These are phyloP conservation scores for Chloropsis cyanopogon DNA, from an alignment of 2,113 vertebrate species.

Conservation along the genomic window DNA sequence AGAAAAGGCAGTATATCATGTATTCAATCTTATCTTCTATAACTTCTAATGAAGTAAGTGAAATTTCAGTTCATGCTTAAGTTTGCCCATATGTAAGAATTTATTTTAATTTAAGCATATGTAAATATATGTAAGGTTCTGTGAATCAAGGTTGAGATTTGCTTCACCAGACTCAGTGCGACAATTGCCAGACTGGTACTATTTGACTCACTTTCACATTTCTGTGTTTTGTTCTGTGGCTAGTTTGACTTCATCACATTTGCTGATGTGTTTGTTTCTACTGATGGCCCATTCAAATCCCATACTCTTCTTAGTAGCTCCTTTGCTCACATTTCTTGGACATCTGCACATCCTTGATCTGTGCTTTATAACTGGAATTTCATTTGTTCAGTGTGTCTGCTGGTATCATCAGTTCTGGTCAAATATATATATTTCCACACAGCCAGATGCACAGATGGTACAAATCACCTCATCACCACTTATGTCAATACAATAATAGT, in stretches of 20 bases:
- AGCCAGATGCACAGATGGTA: conserved; percentile 8
- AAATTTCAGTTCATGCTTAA: neutral
- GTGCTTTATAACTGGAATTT: neutral
- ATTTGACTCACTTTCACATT: neutral
- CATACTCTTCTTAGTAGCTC: neutral
- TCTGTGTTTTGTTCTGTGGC: neutral
- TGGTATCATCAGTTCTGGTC: conserved; percentile 18
- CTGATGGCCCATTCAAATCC: neutral
- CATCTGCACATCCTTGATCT: neutral
- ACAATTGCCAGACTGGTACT: neutral
- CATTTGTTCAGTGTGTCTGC: conserved; percentile 2
- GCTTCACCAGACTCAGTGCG: neutral
- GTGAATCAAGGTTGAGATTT: neutral
- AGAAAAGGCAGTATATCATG: neutral
- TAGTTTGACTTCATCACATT: neutral
- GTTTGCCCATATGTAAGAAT: neutral
- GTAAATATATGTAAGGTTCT: neutral
- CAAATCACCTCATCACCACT: conserved; percentile 28
- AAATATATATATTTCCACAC: neutral
- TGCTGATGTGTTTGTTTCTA: neutral
- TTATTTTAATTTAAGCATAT: neutral
- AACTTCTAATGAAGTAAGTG: neutral
- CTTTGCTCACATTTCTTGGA: neutral
- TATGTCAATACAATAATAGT: neutral
- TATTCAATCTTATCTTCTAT: neutral